Evolutionary conservation across 2,888 invertebrate genomes (phyloP).

Genomic region (Eurytoma adleriae): DNA sequence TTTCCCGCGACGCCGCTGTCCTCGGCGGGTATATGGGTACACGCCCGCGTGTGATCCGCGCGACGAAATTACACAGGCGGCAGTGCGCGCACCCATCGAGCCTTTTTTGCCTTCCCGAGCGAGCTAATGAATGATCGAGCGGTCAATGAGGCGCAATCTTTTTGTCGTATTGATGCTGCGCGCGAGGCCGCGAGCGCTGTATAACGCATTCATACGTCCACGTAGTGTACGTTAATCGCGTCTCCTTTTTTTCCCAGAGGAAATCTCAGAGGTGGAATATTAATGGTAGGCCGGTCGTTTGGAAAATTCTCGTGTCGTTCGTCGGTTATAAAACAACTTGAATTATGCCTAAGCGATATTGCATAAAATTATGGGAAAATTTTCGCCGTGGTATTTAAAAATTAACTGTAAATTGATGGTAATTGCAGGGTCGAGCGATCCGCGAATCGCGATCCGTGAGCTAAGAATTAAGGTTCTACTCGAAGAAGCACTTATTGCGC

Average conservation of each 20-base stretch:
- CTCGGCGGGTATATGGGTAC: background rate
- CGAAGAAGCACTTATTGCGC: too few relatives aligned
- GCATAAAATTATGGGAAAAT: too few relatives aligned
- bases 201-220: background rate
- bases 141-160: conserved; percentile 41
- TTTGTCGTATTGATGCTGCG: conserved; percentile 6
- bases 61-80: conserved; percentile 40
- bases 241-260: background rate
- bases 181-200: background rate
- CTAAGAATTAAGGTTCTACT: too few relatives aligned
- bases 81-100: background rate
- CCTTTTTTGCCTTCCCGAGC: background rate
- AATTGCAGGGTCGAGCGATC: too few relatives aligned
- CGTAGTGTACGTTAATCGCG: background rate
- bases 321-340: too few relatives aligned
- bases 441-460: too few relatives aligned
- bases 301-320: background rate
- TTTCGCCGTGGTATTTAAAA: too few relatives aligned
- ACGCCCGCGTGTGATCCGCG: conserved; percentile 13
- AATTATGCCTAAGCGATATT: too few relatives aligned
- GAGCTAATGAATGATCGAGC: conserved; percentile 24
- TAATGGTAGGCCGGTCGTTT: background rate
- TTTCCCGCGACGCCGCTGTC: background rate
- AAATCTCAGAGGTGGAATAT: conserved; percentile 6
- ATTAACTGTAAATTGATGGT: too few relatives aligned